These are phyloP conservation scores for Natator depressus DNA, from an alignment of 2,113 vertebrate genomes.

Conservation along the genomic window DNA sequence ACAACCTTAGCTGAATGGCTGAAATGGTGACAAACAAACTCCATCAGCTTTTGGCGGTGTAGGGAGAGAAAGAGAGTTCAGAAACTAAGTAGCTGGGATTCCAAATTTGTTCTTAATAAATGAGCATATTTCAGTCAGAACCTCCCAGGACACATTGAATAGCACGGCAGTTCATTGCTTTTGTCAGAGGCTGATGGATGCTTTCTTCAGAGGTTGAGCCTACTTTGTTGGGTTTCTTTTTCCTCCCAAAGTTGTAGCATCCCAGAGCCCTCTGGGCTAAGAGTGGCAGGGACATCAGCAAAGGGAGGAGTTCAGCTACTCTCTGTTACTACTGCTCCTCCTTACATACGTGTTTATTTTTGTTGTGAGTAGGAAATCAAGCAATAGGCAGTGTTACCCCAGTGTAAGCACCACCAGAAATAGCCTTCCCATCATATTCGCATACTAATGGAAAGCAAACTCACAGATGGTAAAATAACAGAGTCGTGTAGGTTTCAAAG, in stretches of 20 bases:
- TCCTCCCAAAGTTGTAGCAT: background rate
- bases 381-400: slow-evolving; percentile 45
- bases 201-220: background rate
- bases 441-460: slow-evolving; percentile 29
- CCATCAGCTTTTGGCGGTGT: background rate
- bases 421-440: slow-evolving; percentile 40
- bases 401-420: slow-evolving; percentile 33
- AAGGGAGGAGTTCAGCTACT: slow-evolving; percentile 53
- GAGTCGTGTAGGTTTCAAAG: slow-evolving; percentile 78
- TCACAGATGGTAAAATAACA: slow-evolving; percentile 75
- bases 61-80: background rate
- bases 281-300: slow-evolving; percentile 47
- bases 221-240: slow-evolving; percentile 7
- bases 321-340: slow-evolving; percentile 10
- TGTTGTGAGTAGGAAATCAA: slow-evolving; percentile 5
- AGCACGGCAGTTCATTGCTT: background rate
- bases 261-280: background rate
- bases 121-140: background rate
- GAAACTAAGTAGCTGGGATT: slow-evolving; percentile 6
- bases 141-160: background rate
- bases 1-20: background rate
- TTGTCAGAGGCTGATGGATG: background rate
- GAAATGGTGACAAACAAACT: background rate
- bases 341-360: slow-evolving; percentile 24
- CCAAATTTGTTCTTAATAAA: background rate